Evolutionary conservation across 2,797 vertebrate genomes (phyloP).

Genomic region (Macrochelys suwanniensis): DNA sequence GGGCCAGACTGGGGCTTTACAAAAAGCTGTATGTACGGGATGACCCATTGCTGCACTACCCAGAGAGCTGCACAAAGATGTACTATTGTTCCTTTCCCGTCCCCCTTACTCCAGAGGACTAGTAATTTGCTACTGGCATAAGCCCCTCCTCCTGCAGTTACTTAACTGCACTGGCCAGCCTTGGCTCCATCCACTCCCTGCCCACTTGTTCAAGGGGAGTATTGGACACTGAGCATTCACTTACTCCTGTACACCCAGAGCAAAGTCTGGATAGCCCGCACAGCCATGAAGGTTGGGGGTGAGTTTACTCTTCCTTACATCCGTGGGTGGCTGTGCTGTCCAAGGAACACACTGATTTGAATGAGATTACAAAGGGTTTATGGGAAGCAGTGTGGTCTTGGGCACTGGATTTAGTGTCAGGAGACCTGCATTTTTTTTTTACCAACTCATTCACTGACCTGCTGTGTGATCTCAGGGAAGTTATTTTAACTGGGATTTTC

Average conservation of each 20-base stretch:
- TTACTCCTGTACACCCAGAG: not conserved
- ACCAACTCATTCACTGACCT: not conserved
- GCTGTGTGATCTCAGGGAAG: not conserved
- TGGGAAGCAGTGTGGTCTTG: not conserved
- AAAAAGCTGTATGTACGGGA: not conserved
- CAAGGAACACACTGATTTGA: not conserved
- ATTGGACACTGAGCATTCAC: not conserved
- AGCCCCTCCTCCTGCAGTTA: not conserved
- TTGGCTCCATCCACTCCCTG: not conserved
- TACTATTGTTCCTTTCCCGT: not conserved
- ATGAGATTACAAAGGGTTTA: not conserved
- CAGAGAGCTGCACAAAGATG: not conserved
- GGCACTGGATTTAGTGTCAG: not conserved
- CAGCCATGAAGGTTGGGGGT: not conserved
- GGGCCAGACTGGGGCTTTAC: not conserved
- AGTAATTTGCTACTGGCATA: not conserved
- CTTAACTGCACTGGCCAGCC: not conserved
- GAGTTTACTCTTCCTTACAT: rapidly evolving
- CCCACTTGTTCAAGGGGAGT: no score
- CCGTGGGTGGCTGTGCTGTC: not conserved
- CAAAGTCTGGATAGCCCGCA: not conserved
- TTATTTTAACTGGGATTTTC: not conserved
- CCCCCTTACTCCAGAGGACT: not conserved
- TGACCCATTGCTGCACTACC: not conserved
- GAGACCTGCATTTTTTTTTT: not conserved